phyloP scores from a whole-genome alignment of 2,797 vertebrate species.

The Ibycter americanus region DNA sequence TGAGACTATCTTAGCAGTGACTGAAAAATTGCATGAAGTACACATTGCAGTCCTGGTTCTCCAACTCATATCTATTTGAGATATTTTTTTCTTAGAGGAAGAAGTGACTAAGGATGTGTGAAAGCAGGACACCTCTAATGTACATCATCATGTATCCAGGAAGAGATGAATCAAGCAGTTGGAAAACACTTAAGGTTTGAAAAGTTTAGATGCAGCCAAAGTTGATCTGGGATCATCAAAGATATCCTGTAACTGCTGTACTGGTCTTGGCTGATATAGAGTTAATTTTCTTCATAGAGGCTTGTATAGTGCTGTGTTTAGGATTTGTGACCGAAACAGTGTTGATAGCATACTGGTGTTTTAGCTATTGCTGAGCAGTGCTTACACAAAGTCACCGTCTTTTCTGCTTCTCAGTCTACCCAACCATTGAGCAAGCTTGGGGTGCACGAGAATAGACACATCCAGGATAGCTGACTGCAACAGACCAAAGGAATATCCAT shows the following conservation, averaged over 20 bases:
- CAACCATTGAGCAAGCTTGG: too few relatives aligned
- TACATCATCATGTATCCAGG: background rate
- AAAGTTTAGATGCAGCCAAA: background rate
- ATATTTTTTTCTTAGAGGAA: too few relatives aligned
- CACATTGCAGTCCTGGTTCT: background rate
- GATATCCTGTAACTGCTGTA: background rate
- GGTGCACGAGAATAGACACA: too few relatives aligned
- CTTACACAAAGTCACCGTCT: background rate
- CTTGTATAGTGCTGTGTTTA: background rate
- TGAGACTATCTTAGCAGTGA: background rate
- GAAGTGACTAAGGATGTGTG: too few relatives aligned
- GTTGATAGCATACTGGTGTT: fast-evolving
- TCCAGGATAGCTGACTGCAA: too few relatives aligned
- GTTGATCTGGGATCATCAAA: background rate
- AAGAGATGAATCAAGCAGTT: background rate
- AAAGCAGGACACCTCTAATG: background rate
- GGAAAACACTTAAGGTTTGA: background rate
- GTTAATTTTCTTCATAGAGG: background rate
- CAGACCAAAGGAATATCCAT: too few relatives aligned
- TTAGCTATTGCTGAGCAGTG: background rate
- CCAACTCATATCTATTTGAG: background rate
- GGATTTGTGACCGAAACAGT: background rate
- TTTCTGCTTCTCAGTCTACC: background rate
- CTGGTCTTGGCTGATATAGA: background rate
- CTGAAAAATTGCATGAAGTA: background rate